These are phyloP conservation scores for Anorthoa munda DNA, from an alignment of 2,888 invertebrate genomes.

Conservation along the genomic window DNA sequence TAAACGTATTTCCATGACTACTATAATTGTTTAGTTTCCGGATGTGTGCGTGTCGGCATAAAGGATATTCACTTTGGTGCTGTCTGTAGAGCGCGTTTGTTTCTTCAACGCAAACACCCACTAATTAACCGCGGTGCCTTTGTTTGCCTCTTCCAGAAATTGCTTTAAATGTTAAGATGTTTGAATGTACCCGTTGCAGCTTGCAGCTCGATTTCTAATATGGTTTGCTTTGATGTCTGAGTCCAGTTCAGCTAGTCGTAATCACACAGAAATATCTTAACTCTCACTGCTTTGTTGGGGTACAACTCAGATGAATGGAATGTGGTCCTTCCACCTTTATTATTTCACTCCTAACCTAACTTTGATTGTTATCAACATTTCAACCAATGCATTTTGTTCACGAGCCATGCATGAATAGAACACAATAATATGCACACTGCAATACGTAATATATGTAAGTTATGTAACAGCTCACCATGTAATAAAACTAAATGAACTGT, in stretches of 20 bases:
- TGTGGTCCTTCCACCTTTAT: slow-evolving; percentile 70
- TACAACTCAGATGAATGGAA: slow-evolving; percentile 72
- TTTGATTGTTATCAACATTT: slow-evolving; percentile 66
- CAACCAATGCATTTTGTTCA: slow-evolving; percentile 51
- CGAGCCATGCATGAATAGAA: slow-evolving; percentile 32
- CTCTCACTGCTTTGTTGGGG: slow-evolving; percentile 67
- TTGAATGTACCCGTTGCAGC: slow-evolving; percentile 65
- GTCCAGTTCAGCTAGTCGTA: slow-evolving; percentile 66
- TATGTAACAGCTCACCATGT: slow-evolving; percentile 46
- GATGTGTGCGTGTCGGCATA: slow-evolving; percentile 73
- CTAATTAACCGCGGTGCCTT: slow-evolving; percentile 85
- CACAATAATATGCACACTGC: slow-evolving; percentile 49
- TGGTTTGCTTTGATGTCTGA: slow-evolving; percentile 72
- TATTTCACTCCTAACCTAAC: slow-evolving; percentile 60
- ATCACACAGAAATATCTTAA: slow-evolving; percentile 68
- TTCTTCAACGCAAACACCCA: slow-evolving; percentile 82
- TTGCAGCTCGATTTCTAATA: slow-evolving; percentile 71
- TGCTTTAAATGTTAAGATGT: slow-evolving; percentile 75
- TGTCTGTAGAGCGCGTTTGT: slow-evolving; percentile 80
- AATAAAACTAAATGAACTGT: slow-evolving; percentile 55
- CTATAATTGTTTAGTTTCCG: slow-evolving; percentile 49
- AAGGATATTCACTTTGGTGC: slow-evolving; percentile 66
- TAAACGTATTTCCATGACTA: slow-evolving; percentile 21
- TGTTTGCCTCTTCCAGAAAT: slow-evolving; percentile 84
- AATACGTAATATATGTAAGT: slow-evolving; percentile 33